These are phyloP conservation scores for Heliconius hermathena DNA, from an alignment of 1,140 invertebrate genomes.

Conservation along the genomic window DNA sequence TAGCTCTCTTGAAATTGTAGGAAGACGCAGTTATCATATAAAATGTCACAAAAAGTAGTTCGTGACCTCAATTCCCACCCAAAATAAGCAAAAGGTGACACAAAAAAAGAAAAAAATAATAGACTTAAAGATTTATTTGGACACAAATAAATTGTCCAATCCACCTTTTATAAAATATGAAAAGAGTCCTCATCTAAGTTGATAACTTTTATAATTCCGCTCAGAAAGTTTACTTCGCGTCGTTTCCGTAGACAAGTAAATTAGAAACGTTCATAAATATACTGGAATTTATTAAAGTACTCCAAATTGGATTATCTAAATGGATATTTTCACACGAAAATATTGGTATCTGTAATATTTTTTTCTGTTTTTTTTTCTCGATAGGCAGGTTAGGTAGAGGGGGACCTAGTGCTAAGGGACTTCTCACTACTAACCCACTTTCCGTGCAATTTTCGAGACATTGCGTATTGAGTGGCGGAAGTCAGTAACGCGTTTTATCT, in stretches of 20 bases:
- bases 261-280: conserved; percentile 1
- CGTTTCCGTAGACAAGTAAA: neutral
- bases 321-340: neutral
- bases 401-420: too few species aligned
- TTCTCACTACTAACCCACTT: too few species aligned
- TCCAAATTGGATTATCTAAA: conserved; percentile 13
- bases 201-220: conserved; percentile 7
- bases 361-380: too few species aligned
- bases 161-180: conserved; percentile 10
- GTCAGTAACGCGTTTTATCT: too few species aligned
- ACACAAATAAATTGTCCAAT: conserved; percentile 11
- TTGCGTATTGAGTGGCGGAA: too few species aligned
- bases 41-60: too few species aligned
- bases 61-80: too few species aligned
- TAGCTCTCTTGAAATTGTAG: too few species aligned
- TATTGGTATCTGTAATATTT: too few species aligned
- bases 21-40: too few species aligned
- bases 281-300: conserved; percentile 7
- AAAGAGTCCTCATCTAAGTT: conserved; percentile 1
- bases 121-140: neutral
- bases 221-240: conserved; percentile 2
- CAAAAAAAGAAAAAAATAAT: neutral
- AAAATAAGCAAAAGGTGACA: neutral
- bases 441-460: too few species aligned
- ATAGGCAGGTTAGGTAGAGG: too few species aligned